Conservation (phyloP, 2,113 vertebrate genomes). For the Ibidorhyncha struthersii region DNA sequence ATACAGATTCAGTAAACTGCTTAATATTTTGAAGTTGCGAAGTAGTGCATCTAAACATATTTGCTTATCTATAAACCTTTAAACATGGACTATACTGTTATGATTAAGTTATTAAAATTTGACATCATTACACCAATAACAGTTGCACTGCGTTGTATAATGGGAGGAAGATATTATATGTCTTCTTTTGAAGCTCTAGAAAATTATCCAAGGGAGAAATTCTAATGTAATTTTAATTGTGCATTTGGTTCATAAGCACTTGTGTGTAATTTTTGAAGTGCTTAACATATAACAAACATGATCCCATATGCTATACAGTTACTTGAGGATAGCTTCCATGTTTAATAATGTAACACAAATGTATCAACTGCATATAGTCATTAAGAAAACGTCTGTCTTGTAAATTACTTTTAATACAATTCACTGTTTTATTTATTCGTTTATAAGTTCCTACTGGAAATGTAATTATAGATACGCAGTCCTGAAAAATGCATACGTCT, state of each 20-base stretch:
- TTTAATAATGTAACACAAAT: background rate
- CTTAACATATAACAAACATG: background rate
- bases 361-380: background rate
- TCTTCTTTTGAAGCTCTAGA: background rate
- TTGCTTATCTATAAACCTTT: background rate
- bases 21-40: background rate
- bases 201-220: constrained; percentile 16
- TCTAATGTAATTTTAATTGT: constrained; percentile 21
- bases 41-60: background rate
- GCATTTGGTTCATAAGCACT: constrained; percentile 14
- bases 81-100: background rate
- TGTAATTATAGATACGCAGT: background rate
- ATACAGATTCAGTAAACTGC: background rate
- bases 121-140: background rate
- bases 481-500: background rate
- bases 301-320: background rate
- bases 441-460: background rate
- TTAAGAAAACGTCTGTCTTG: background rate
- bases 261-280: background rate
- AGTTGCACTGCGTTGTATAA: background rate
- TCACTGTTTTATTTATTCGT: background rate
- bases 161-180: background rate
- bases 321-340: background rate
- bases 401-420: background rate
- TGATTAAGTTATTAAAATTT: background rate